Base-by-base conservation (phyloP, 2,888 invertebrate species). In the Coelopa pilipes region DNA sequence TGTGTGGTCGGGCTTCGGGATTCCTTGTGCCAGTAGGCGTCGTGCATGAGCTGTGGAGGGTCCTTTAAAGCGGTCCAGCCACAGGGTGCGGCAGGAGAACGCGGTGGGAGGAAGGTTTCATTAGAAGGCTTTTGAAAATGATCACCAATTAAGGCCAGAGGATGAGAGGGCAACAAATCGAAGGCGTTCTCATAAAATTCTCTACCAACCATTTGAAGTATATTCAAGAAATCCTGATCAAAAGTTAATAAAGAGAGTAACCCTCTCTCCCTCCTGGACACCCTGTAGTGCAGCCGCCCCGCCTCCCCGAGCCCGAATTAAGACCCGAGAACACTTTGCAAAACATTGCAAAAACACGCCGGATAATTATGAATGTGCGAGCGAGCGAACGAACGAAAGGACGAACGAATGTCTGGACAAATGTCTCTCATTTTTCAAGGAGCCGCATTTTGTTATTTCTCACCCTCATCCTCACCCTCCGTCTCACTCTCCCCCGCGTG, bases 281-380 rank as follows among this genome's bases (percentile, higher is more conserved):
- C 34, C 34, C 34, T 34, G 34, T 34, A 34, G 34, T 34, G 2
- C 34, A 34, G 34, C 34, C 34, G 34, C 34, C 34, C 7, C 34
- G 7, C 34, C 34, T 34, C 34, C 34, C 53, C n/a, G 24, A 60
- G 24, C 60, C 60, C 21, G 24, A 60, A 60, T 60, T 60, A 60
- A 60, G 53, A 7, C 60, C 11, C 9, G 3, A 60, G 15, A 21
- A 34, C 24, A 21, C 60, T 19, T 24, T 15, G 24, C 19, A 59
- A 62, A 34, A 62, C 24, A 62, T 62, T 62, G 24, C 15, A 15
- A 24, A 10, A 21, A 15, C 24, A 24, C 34, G 21, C 21, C 9
- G 60, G 45, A 62, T 62, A 62, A 62, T 62, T 34, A 62, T 62
- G 60, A 62, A 62, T 62, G 24, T 62, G 19, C n/a, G n/a, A n/a